Conservation (phyloP, 2,888 invertebrate genomes). For the Teinopalpus imperialis region DNA sequence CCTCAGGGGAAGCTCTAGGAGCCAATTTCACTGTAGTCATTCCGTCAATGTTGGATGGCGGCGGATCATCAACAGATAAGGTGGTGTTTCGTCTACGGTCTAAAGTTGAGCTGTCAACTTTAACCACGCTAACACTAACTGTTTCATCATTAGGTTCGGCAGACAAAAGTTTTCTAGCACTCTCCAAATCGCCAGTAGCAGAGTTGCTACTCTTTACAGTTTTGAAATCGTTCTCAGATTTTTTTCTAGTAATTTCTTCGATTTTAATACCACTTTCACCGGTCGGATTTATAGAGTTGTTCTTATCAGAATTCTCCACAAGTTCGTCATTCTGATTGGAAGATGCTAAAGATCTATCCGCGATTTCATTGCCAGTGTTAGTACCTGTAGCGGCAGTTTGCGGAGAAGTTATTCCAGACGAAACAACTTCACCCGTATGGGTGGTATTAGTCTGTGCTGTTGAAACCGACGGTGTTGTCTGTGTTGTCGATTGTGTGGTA, state of each 20-base stretch:
- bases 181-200: slow-evolving; percentile 31
- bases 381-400: slow-evolving; percentile 52
- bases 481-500: slow-evolving; percentile 75
- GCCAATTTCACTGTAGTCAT: slow-evolving; percentile 38
- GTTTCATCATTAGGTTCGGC: slow-evolving; percentile 37
- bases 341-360: slow-evolving; percentile 39
- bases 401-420: slow-evolving; percentile 40
- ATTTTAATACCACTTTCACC: slow-evolving; percentile 51
- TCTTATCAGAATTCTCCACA: slow-evolving; percentile 42
- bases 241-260: slow-evolving; percentile 60
- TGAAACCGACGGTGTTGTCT: slow-evolving; percentile 71
- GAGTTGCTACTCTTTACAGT: slow-evolving; percentile 41
- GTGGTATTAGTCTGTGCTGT: slow-evolving; percentile 70
- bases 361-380: slow-evolving; percentile 46
- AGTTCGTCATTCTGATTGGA: slow-evolving; percentile 31
- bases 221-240: slow-evolving; percentile 43
- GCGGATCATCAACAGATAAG: slow-evolving; percentile 42
- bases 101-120: slow-evolving; percentile 49
- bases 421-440: slow-evolving; percentile 63
- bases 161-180: slow-evolving; percentile 36
- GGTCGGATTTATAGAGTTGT: slow-evolving; percentile 30
- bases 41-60: slow-evolving; percentile 34
- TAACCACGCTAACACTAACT: slow-evolving; percentile 34
- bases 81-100: slow-evolving; percentile 64
- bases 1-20: slow-evolving; percentile 58